phyloP scores from a whole-genome alignment of 2,888 invertebrate species.

The Mythimna loreyi region DNA sequence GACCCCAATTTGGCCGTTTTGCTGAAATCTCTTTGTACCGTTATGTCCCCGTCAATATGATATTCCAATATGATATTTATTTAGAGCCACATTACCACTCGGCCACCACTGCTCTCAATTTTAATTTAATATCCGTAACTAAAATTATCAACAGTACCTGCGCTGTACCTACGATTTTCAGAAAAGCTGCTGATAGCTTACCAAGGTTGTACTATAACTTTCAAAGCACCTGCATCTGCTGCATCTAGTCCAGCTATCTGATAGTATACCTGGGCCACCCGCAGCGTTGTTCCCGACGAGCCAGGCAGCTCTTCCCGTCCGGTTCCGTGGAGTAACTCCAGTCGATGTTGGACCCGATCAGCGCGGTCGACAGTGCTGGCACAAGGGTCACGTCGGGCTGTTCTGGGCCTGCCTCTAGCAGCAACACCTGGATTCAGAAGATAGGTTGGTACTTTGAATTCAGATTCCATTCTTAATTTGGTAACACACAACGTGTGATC shows the following conservation, averaged over 20 bases:
- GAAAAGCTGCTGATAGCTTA: no score
- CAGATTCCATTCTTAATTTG: not conserved
- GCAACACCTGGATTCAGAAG: conserved; percentile 85
- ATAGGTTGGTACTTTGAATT: not conserved
- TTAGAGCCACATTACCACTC: no score
- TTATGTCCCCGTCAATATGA: no score
- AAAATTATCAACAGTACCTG: no score
- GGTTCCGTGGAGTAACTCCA: conserved; percentile 92
- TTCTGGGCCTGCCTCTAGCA: conserved; percentile 92
- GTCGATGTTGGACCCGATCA: conserved; percentile 91
- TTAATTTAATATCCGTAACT: no score
- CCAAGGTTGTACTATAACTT: no score
- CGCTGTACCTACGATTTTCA: no score
- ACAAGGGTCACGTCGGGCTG: conserved; percentile 92
- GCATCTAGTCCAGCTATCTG: not conserved
- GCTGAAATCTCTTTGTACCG: not conserved
- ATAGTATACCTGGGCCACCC: conserved; percentile 84
- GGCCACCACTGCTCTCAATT: no score
- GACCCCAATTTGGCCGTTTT: no score
- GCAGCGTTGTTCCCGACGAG: conserved; percentile 88
- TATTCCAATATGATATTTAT: no score
- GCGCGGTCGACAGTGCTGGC: conserved; percentile 90
- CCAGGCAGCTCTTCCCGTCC: conserved; percentile 90
- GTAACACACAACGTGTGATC: no score
- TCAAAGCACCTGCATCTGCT: no score